A percentile compares a stretch with the other conserved stretches of the same genome.
Evolutionary conservation across 2,888 invertebrate genomes (phyloP).

Genomic region (Dryadula phaetusa): DNA sequence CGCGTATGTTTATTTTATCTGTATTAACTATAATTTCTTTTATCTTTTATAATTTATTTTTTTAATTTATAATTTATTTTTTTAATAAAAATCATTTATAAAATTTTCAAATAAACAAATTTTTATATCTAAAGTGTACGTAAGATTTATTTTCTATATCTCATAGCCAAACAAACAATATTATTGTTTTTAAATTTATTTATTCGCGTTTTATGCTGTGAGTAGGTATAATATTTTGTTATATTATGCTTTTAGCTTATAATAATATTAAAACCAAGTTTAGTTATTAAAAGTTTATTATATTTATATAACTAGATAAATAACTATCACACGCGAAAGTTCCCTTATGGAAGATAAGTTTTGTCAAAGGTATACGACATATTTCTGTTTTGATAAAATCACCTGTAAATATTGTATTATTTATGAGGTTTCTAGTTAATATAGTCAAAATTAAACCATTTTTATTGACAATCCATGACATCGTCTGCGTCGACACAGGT

Average conservation of each 20-base stretch:
- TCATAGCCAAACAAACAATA: too few relatives aligned
- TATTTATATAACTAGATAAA: slow-evolving; percentile 13
- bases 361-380: slow-evolving; percentile 5
- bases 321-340: neutral
- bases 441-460: slow-evolving; percentile 2
- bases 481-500: slow-evolving; percentile 54
- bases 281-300: slow-evolving; percentile 13
- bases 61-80: too few relatives aligned
- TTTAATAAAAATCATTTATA: too few relatives aligned
- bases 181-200: too few relatives aligned
- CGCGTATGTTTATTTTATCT: too few relatives aligned
- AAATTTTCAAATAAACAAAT: too few relatives aligned
- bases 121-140: too few relatives aligned
- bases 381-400: slow-evolving; percentile 10
- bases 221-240: neutral
- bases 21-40: too few relatives aligned
- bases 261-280: neutral
- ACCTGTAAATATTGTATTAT: slow-evolving; percentile 8
- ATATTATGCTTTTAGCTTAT: neutral
- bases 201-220: too few relatives aligned
- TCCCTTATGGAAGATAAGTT: neutral
- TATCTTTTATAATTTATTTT: neutral
- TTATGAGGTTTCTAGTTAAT: slow-evolving; percentile 2
- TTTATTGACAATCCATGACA: slow-evolving; percentile 30
- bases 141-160: too few relatives aligned